Conservation (phyloP, 2,797 vertebrate species). For the Garrulus glandarius region DNA sequence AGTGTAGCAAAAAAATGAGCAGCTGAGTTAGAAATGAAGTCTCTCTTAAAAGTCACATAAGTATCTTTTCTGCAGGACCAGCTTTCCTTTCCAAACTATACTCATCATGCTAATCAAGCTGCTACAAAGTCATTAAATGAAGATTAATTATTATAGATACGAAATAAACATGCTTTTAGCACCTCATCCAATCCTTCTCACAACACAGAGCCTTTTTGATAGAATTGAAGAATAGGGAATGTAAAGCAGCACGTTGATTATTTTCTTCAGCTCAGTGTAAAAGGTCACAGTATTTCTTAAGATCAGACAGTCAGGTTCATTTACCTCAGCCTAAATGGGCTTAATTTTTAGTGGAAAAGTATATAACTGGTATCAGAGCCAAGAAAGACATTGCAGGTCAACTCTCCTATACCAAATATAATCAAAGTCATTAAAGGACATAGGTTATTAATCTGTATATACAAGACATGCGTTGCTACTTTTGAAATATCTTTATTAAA, state of each 20-base stretch:
- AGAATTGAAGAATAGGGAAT: not conserved
- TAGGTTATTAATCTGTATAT: not conserved
- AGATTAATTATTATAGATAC: not conserved
- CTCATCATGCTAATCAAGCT: not conserved
- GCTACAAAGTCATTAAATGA: not conserved
- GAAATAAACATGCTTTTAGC: not conserved
- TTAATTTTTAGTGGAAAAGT: not conserved
- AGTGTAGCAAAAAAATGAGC: not conserved
- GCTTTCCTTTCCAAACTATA: not conserved
- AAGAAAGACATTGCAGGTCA: not conserved
- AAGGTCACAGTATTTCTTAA: not conserved
- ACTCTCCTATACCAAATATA: not conserved
- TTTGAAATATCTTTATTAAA: not conserved
- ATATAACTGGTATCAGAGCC: not conserved
- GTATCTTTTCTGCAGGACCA: not conserved
- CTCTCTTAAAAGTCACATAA: not conserved
- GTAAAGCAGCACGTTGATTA: not conserved
- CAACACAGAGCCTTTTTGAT: not conserved
- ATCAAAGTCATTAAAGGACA: not conserved
- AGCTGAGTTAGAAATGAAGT: not conserved
- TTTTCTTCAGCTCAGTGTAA: not conserved
- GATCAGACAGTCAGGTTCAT: not conserved
- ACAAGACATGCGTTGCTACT: not conserved
- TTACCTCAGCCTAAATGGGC: not conserved
- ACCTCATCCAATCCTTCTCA: not conserved